Percentiles rank a stretch among this genome's conserved stretches.
Evolutionary conservation across 2,113 vertebrate species (phyloP).

Genomic region (Hypanus sabinus): DNA sequence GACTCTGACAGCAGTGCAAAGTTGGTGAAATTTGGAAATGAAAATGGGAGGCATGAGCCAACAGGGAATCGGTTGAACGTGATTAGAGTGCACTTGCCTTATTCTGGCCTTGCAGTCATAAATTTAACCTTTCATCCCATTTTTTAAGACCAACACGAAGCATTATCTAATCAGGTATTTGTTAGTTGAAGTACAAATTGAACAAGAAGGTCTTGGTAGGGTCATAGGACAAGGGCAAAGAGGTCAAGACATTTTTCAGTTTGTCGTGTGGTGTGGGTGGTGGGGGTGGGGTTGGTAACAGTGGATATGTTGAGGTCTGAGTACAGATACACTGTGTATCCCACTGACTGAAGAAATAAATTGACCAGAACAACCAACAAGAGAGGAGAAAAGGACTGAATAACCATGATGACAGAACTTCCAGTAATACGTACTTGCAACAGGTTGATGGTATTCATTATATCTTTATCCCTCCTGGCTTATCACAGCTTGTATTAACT

Average conservation of each 20-base stretch:
- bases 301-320: slow-evolving; percentile 48
- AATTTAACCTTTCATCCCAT: slow-evolving; percentile 67
- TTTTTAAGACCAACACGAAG: slow-evolving; percentile 59
- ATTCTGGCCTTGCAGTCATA: slow-evolving; percentile 58
- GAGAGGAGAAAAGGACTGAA: slow-evolving; percentile 46
- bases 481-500: too few relatives aligned
- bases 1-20: background rate
- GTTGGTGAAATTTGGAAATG: slow-evolving; percentile 11
- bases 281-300: background rate
- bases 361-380: slow-evolving; percentile 51
- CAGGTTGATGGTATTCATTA: background rate
- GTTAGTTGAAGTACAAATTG: slow-evolving; percentile 64
- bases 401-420: slow-evolving; percentile 41
- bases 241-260: slow-evolving; percentile 65
- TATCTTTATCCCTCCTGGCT: background rate
- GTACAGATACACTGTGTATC: slow-evolving; percentile 50
- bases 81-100: slow-evolving; percentile 47
- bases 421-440: background rate
- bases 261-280: slow-evolving; percentile 51
- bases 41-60: slow-evolving; percentile 28
- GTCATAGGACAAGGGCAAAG: slow-evolving; percentile 69
- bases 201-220: slow-evolving; percentile 49
- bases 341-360: slow-evolving; percentile 47
- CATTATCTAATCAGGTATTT: slow-evolving; percentile 75
- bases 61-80: slow-evolving; percentile 42